Evolutionary conservation across 1,140 invertebrate genomes (phyloP).

Genomic region (Lasioglossum baleicum): DNA sequence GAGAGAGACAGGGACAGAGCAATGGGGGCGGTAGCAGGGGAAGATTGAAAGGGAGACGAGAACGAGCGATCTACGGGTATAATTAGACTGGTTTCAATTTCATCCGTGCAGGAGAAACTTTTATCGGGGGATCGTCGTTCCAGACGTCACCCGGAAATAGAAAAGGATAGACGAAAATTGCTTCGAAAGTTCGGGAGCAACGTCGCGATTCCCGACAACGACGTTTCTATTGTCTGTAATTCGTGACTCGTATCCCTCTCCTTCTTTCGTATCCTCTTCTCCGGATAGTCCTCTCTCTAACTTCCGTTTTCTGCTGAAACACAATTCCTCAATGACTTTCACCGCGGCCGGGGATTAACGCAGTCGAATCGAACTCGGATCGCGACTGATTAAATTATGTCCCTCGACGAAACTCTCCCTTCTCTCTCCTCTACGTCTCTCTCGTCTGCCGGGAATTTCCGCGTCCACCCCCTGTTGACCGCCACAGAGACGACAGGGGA

Average conservation of each 20-base stretch:
- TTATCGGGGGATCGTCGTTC: constrained; percentile 40
- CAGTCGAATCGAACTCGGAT: constrained; percentile 20
- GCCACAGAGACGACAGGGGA: no score
- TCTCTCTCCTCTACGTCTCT: neutral
- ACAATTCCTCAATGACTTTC: constrained; percentile 39
- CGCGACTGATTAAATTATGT: constrained; percentile 33
- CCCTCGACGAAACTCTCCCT: neutral
- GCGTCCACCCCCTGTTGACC: neutral
- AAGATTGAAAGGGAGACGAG: constrained; percentile 10
- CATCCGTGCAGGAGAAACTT: constrained; percentile 41
- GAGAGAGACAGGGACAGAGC: constrained; percentile 11
- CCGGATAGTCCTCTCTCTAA: neutral
- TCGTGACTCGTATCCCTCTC: constrained; percentile 13
- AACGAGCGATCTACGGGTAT: constrained; percentile 39
- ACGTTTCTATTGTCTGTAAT: constrained; percentile 35
- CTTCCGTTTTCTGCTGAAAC: constrained; percentile 44
- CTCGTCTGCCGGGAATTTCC: neutral
- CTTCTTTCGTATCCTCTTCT: no score
- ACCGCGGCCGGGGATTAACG: constrained; percentile 6
- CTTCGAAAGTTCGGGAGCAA: constrained; percentile 26
- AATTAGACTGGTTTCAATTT: constrained; percentile 56
- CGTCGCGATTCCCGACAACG: constrained; percentile 12
- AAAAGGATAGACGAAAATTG: constrained; percentile 34
- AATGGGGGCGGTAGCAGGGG: constrained; percentile 4
- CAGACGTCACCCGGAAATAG: constrained; percentile 40